These are phyloP conservation scores for Ibycter americanus DNA, from an alignment of 2,797 vertebrate species.

Conservation along the genomic window DNA sequence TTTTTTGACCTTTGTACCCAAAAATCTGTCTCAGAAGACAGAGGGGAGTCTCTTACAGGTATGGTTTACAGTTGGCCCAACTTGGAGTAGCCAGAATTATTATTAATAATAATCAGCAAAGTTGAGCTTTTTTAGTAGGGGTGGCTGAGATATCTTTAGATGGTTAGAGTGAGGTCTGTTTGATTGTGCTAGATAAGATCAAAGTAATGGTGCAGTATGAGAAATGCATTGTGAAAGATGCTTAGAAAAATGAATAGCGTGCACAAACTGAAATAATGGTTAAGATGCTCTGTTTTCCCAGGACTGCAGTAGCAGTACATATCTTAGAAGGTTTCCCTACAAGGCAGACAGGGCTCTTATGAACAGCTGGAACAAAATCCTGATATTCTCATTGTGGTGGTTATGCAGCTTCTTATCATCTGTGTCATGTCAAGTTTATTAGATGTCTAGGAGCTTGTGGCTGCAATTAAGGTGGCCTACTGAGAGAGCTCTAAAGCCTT, in stretches of 20 bases:
- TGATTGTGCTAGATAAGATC: not conserved
- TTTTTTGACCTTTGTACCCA: fast-evolving
- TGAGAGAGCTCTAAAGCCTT: not conserved
- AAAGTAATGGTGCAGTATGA: not conserved
- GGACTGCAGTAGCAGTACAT: not conserved
- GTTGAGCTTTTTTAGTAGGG: not conserved
- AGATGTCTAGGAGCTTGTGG: not conserved
- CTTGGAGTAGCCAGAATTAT: not conserved
- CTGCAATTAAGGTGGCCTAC: not conserved
- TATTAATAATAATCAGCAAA: not conserved
- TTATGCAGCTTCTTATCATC: not conserved
- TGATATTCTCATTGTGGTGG: not conserved
- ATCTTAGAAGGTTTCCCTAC: not conserved
- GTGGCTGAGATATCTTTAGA: not conserved
- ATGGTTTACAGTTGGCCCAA: not conserved
- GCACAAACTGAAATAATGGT: not conserved
- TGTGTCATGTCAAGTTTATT: not conserved
- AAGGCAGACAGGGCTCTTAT: not conserved
- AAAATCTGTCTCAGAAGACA: not conserved
- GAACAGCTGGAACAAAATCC: not conserved
- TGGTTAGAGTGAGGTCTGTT: not conserved
- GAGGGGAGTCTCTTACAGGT: not conserved
- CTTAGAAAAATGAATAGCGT: not conserved
- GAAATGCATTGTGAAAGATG: not conserved
- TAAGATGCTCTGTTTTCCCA: not conserved